Evolutionary conservation across 2,113 vertebrate species (phyloP).

Genomic region (Asarcornis scutulata): DNA sequence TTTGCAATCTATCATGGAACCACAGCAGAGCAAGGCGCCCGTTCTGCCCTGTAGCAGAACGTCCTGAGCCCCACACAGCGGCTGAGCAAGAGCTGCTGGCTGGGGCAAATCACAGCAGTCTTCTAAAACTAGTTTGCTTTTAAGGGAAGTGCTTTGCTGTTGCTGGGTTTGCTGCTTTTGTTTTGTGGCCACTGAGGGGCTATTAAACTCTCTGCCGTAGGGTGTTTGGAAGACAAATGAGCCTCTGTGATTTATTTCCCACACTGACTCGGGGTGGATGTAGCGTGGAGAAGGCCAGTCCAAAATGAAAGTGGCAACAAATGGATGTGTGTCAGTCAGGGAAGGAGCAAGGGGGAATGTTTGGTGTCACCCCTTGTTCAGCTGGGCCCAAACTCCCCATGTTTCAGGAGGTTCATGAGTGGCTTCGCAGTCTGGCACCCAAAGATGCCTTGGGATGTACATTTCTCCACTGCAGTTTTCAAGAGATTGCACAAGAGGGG

Average conservation of each 20-base stretch:
- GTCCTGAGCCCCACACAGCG: neutral
- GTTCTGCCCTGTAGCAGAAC: neutral
- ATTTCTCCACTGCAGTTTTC: neutral
- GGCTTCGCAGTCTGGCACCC: neutral
- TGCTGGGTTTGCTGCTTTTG: neutral
- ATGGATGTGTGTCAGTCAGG: neutral
- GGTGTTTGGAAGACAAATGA: neutral
- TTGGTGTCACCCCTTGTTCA: fast-evolving
- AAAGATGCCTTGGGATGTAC: neutral
- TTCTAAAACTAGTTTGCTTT: neutral
- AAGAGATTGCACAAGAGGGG: neutral
- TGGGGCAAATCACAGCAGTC: neutral
- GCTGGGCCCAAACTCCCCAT: neutral
- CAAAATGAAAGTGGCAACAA: neutral
- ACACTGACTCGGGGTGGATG: neutral
- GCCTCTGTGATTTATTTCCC: neutral
- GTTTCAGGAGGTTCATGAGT: fast-evolving
- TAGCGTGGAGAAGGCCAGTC: neutral
- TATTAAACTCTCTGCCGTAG: neutral
- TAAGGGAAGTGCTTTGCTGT: neutral
- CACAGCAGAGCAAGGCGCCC: neutral
- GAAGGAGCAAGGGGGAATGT: neutral
- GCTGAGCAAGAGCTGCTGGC: neutral
- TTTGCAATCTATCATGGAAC: too few relatives aligned
- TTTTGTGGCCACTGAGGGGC: neutral